These are phyloP conservation scores for Falco concolor DNA, from an alignment of 2,797 vertebrate genomes.

Conservation along the genomic window DNA sequence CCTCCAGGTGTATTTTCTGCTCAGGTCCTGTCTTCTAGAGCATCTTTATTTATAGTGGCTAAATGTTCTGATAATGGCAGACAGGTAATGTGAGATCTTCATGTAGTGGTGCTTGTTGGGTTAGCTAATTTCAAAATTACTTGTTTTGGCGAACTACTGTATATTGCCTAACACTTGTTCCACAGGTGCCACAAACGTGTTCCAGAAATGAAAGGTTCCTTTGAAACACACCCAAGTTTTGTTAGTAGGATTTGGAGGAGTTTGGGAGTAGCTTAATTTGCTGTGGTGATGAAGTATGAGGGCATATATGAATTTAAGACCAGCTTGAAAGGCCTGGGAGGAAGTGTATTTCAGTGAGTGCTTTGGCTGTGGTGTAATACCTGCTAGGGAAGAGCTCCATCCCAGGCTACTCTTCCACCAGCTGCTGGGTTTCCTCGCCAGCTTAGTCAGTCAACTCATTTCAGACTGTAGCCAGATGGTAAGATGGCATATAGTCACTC, in stretches of 20 bases:
- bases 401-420: neutral
- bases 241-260: neutral
- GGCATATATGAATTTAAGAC: neutral
- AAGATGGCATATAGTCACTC: neutral
- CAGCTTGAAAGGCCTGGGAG: neutral
- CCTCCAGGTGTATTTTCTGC: neutral
- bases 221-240: neutral
- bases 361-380: neutral
- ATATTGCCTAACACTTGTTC: neutral
- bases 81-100: neutral
- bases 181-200: neutral
- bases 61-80: neutral
- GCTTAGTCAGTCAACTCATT: neutral
- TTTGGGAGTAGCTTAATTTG: neutral
- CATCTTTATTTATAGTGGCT: neutral
- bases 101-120: neutral
- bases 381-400: neutral
- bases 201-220: neutral
- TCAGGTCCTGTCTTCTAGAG: neutral
- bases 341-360: neutral
- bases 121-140: neutral
- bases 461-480: neutral
- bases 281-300: neutral
- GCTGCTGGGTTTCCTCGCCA: neutral
- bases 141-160: neutral